Evolutionary conservation across 2,888 invertebrate species (phyloP).

Genomic region (Scaptomyza cyrtandrae): DNA sequence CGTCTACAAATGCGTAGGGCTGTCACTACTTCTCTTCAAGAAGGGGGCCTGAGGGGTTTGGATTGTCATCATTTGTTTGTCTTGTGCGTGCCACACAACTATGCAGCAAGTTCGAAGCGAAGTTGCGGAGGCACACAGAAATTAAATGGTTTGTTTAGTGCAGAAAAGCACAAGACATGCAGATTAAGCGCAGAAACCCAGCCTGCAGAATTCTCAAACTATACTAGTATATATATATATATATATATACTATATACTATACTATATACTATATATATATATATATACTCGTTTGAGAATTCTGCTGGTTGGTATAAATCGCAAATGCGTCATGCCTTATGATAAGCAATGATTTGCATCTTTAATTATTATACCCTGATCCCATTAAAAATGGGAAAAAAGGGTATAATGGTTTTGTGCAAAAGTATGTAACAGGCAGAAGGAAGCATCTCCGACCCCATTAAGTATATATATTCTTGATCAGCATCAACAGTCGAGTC

Average conservation of each 20-base stretch:
- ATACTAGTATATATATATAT: background rate
- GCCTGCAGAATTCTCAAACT: conserved; percentile 1
- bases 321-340: background rate
- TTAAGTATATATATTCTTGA: too few species aligned
- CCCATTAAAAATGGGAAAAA: too few species aligned
- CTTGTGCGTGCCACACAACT: conserved; percentile 33
- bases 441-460: too few species aligned
- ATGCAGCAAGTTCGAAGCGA: conserved; percentile 11
- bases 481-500: too few species aligned
- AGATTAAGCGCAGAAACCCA: conserved; percentile 2
- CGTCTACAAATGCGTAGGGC: conserved; percentile 35
- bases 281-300: too few species aligned
- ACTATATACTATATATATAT: too few species aligned
- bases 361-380: too few species aligned
- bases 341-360: background rate
- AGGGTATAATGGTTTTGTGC: too few species aligned
- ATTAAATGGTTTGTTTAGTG: conserved; percentile 14
- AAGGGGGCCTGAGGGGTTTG: background rate
- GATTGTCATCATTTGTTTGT: conserved; percentile 43
- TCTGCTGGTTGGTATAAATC: too few species aligned
- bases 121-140: background rate
- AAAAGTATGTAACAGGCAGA: too few species aligned
- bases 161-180: conserved; percentile 11
- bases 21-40: conserved; percentile 8
- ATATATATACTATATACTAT: too few species aligned